phyloP scores from a whole-genome alignment of 2,113 vertebrate genomes.

The Macrotus californicus region DNA sequence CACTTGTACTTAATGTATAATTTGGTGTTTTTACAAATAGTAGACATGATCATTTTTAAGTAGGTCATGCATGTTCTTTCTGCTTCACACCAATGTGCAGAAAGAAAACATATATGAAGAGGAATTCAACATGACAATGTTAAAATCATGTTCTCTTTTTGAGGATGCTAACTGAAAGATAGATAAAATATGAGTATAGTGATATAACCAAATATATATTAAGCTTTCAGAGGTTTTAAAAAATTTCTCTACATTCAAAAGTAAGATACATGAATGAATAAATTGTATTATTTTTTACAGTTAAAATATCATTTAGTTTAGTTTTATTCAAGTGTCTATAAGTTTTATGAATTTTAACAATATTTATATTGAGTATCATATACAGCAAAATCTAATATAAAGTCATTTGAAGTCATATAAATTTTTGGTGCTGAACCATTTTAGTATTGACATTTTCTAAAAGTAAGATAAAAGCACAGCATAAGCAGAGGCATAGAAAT shows the following conservation, averaged over 20 bases:
- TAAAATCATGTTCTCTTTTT: not conserved
- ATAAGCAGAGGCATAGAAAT: not conserved
- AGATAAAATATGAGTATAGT: not conserved
- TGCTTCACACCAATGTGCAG: not conserved
- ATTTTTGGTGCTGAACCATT: not conserved
- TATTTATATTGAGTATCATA: not conserved
- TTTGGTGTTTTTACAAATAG: not conserved
- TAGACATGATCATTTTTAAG: not conserved
- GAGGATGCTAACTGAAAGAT: not conserved
- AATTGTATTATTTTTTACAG: not conserved
- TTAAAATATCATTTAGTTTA: not conserved
- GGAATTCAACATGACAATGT: not conserved
- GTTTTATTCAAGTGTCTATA: not conserved
- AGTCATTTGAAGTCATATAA: not conserved
- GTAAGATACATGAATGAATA: not conserved
- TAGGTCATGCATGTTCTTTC: not conserved
- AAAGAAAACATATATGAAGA: not conserved
- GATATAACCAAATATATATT: not conserved
- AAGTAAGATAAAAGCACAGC: not conserved
- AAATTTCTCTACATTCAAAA: not conserved
- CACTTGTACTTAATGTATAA: not conserved
- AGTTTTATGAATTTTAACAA: not conserved
- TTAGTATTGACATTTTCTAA: conserved; percentile 37
- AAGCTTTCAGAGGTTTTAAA: not conserved
- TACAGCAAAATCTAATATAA: not conserved